Conservation (phyloP, 2,888 invertebrate species). For the Rotaria socialis region DNA sequence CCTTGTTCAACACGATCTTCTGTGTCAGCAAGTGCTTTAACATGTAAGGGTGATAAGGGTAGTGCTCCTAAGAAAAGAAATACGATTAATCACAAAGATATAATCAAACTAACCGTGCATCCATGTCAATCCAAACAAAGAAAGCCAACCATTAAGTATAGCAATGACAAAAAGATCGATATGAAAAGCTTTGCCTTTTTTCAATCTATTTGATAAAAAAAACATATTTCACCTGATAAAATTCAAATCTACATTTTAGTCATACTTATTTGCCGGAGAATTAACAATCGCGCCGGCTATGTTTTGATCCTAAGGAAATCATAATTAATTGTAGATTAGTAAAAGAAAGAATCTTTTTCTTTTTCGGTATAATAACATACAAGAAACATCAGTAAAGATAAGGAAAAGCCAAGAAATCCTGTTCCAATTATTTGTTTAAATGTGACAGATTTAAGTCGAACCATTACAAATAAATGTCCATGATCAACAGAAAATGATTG, state of each 20-base stretch:
- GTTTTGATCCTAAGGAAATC: conserved; percentile 6
- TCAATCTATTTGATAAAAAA: conserved; percentile 59
- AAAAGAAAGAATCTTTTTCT: not conserved
- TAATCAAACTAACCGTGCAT: conserved; percentile 61
- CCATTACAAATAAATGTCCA: not conserved
- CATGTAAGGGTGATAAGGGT: conserved; percentile 66
- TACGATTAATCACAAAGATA: not conserved
- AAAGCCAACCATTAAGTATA: conserved; percentile 64
- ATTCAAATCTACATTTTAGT: too few relatives aligned
- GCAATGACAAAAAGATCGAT: conserved; percentile 65
- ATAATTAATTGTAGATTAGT: not conserved
- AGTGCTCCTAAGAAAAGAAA: conserved; percentile 55
- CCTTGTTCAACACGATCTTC: conserved; percentile 66
- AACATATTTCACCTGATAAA: not conserved
- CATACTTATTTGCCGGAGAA: conserved; percentile 11
- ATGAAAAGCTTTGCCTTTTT: conserved; percentile 66
- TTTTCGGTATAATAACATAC: not conserved
- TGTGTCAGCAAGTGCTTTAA: conserved; percentile 65
- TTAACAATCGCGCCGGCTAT: conserved; percentile 34
- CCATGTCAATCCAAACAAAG: conserved; percentile 64
- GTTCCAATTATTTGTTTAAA: conserved; percentile 6
- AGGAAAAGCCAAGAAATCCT: not conserved
- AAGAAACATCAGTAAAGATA: conserved; percentile 31
- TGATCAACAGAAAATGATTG: conserved; percentile 28
- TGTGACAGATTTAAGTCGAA: not conserved